Conservation (phyloP, 1,140 invertebrate species). For the Phthorimaea operculella region DNA sequence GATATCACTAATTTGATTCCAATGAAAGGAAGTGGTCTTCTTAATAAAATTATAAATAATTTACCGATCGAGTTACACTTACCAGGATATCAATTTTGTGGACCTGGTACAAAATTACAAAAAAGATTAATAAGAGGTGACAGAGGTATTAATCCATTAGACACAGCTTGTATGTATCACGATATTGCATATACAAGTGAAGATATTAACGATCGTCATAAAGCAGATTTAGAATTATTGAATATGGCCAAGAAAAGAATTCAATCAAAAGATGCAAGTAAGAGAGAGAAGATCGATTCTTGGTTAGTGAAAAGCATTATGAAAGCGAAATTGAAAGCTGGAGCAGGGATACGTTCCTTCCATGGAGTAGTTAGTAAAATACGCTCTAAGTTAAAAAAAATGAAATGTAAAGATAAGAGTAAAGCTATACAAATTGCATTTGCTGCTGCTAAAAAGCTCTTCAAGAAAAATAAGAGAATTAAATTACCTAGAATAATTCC, state of each 20-base stretch:
- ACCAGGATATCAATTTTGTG: slow-evolving; percentile 7
- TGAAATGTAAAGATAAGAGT: not conserved
- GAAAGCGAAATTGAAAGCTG: slow-evolving; percentile 10
- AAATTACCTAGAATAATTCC: slow-evolving; percentile 34
- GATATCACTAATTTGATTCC: too few species aligned
- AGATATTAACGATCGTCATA: slow-evolving; percentile 2
- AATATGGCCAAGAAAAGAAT: slow-evolving; percentile 6
- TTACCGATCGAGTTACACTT: slow-evolving; percentile 7
- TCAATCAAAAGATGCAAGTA: not conserved
- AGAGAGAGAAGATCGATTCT: slow-evolving; percentile 5
- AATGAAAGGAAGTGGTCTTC: slow-evolving; percentile 1
- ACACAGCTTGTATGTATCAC: slow-evolving; percentile 7
- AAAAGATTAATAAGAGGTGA: slow-evolving; percentile 5
- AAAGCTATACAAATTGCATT: not conserved
- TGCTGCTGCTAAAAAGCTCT: not conserved
- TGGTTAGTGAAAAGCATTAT: slow-evolving; percentile 8
- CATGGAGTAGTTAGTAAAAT: slow-evolving; percentile 1
- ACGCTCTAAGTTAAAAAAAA: not conserved
- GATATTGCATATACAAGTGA: slow-evolving; percentile 10
- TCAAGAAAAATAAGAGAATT: slow-evolving; percentile 7
- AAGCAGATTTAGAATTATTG: slow-evolving; percentile 5
- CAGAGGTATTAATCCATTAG: slow-evolving; percentile 6
- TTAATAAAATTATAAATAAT: slow-evolving; percentile 5
- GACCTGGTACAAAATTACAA: slow-evolving; percentile 4
- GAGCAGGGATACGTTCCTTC: slow-evolving; percentile 8